Evolutionary conservation across 2,113 vertebrate species (phyloP).

Genomic region (Nannobrachium achirus): DNA sequence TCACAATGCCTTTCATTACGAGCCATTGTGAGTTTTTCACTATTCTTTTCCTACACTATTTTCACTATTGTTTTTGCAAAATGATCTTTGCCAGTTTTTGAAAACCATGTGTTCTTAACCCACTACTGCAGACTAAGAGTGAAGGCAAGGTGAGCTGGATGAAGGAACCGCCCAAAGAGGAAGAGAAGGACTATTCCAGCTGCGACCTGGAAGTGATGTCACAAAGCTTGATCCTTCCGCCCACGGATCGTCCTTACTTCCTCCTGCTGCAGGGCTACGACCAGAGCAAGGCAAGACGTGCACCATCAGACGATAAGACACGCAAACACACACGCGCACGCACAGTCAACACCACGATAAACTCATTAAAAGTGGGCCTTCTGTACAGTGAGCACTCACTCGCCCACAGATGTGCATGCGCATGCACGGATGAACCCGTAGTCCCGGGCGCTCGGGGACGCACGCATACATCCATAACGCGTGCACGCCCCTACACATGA

Average conservation of each 20-base stretch:
- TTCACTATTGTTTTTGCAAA: too few relatives aligned
- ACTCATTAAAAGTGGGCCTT: too few relatives aligned
- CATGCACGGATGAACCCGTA: too few relatives aligned
- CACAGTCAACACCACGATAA: constrained; percentile 7
- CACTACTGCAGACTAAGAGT: constrained; percentile 51
- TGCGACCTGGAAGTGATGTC: constrained; percentile 89
- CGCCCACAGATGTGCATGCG: constrained; percentile 9
- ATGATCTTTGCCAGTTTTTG: too few relatives aligned
- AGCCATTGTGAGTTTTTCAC: too few relatives aligned
- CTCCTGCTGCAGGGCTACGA: constrained; percentile 90
- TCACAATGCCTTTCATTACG: too few relatives aligned
- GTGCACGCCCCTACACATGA: constrained; percentile 66
- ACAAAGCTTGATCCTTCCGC: constrained; percentile 90
- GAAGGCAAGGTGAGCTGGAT: constrained; percentile 60
- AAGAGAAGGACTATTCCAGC: constrained; percentile 71
- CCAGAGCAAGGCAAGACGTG: constrained; percentile 85
- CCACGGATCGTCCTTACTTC: constrained; percentile 89
- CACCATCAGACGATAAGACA: constrained; percentile 50
- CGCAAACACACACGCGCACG: constrained; percentile 30
- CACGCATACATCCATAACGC: constrained; percentile 46
- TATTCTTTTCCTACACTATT: too few relatives aligned
- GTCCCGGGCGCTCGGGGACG: constrained; percentile 9
- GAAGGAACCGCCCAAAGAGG: constrained; percentile 64
- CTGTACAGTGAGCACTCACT: constrained; percentile 23
- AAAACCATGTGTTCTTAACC: neutral